Evolutionary conservation across 1,140 invertebrate species (phyloP), one percentile per base, ranked within the genome.

Genomic region (Hypsibius dujardini): DNA sequence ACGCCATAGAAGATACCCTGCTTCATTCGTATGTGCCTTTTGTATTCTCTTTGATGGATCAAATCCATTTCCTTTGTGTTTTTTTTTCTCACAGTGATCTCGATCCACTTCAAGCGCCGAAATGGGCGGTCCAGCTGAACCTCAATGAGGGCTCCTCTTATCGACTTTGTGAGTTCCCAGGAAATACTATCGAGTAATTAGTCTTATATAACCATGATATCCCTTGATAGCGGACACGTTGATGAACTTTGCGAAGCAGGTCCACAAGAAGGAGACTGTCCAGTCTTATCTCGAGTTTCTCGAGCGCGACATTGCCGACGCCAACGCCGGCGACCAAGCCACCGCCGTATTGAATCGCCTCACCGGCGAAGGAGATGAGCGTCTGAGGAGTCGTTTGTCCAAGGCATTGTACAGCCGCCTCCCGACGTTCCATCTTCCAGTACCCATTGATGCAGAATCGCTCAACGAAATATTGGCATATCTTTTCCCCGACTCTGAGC

Each of bases 1-100:
- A 89, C 78, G 84, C 89, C 47, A 86, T 95, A 46, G 86, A 92
- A 1, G 93, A 96, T 76, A 90, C 87, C 74, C 86, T 90, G 77
- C 85, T 84, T 71, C 90, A 90, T 74, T 78, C 80, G 79, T 80
- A 75, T 76, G 77, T 76, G 67, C 47, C 1, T 28, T 28, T 28
- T 28, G 28, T 28, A 28, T 28, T 28, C 28, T 28, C 28, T 28
- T 28, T 28, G 28, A 28, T 28, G 28, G 28, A 28, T 28, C 28
- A 28, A 28, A 28, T 28, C 28, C 28, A 28, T 28, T 28, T 28
- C 28, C 28, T 28, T 28, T 28, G 28, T 28, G 28, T 28, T 28
- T 28, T 28, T 28, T 28, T 28, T 28, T 28, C 28, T 28, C 28
- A 0, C 56, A 70, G 87, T 56, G 90, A 95, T 80, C 86, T 96